Evolutionary conservation across 2,888 invertebrate genomes (phyloP).

Genomic region (Galeruca laticollis): DNA sequence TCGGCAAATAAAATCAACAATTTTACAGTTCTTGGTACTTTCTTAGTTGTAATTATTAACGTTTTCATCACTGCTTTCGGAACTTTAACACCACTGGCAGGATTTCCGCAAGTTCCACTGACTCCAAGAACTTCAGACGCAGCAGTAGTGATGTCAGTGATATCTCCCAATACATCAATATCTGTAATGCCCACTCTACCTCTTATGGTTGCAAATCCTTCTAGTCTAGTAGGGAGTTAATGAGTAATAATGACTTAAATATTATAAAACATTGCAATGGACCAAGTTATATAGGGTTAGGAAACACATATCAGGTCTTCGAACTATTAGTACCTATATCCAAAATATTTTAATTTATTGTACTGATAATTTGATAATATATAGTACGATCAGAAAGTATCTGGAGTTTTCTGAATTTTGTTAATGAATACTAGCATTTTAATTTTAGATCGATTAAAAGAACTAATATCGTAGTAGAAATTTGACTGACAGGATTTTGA

Average conservation of each 20-base stretch:
- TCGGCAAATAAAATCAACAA: slow-evolving; percentile 86
- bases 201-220: not conserved
- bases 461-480: too few relatives aligned
- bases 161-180: not conserved
- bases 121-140: not conserved
- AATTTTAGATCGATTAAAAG: too few relatives aligned
- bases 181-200: not conserved
- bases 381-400: too few relatives aligned
- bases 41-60: slow-evolving; percentile 87
- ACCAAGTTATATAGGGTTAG: not conserved
- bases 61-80: slow-evolving; percentile 92
- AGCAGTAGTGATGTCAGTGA: not conserved
- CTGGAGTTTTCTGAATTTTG: too few relatives aligned
- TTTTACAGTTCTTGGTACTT: slow-evolving; percentile 85
- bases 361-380: too few relatives aligned
- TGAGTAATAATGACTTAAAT: too few relatives aligned
- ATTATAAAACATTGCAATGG: not conserved
- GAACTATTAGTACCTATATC: too few relatives aligned
- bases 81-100: slow-evolving; percentile 68
- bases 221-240: too few relatives aligned
- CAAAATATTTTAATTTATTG: too few relatives aligned
- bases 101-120: not conserved
- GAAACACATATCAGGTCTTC: too few relatives aligned
- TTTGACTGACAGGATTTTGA: too few relatives aligned
- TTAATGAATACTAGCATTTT: too few relatives aligned